Conservation (phyloP, 2,113 vertebrate species). For the Meles meles region DNA sequence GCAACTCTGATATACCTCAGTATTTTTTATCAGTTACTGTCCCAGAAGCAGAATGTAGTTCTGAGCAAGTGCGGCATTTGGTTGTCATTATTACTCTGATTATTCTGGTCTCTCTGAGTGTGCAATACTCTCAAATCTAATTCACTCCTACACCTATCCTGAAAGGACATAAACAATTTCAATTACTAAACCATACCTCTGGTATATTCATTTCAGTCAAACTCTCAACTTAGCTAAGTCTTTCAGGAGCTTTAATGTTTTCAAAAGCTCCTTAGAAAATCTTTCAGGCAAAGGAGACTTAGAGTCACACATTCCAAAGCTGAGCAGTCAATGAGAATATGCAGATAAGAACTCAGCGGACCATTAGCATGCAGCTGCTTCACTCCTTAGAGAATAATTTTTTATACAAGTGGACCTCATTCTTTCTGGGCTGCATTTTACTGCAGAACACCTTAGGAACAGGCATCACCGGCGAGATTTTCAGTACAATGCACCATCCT, state of each 20-base stretch:
- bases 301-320: constrained; percentile 64
- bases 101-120: constrained; percentile 13
- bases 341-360: constrained; percentile 54
- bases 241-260: constrained; percentile 47
- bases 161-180: constrained; percentile 31
- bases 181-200: constrained; percentile 16
- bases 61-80: neutral
- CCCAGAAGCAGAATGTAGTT: neutral
- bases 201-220: constrained; percentile 23
- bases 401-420: neutral
- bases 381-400: constrained; percentile 34
- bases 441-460: constrained; percentile 42
- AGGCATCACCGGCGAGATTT: constrained; percentile 40
- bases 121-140: neutral
- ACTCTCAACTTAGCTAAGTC: constrained; percentile 35
- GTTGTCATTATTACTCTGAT: constrained; percentile 15
- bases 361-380: constrained; percentile 80
- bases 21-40: constrained; percentile 8
- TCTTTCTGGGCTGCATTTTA: constrained; percentile 10
- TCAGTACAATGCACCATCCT: neutral
- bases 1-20: neutral
- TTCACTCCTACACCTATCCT: neutral
- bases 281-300: constrained; percentile 69
- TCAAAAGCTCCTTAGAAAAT: constrained; percentile 74
- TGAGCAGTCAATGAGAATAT: constrained; percentile 60